Percentiles rank a stretch among this genome's conserved stretches.
Conservation (phyloP, 1,140 invertebrate genomes). For the Tribolium castaneum region DNA sequence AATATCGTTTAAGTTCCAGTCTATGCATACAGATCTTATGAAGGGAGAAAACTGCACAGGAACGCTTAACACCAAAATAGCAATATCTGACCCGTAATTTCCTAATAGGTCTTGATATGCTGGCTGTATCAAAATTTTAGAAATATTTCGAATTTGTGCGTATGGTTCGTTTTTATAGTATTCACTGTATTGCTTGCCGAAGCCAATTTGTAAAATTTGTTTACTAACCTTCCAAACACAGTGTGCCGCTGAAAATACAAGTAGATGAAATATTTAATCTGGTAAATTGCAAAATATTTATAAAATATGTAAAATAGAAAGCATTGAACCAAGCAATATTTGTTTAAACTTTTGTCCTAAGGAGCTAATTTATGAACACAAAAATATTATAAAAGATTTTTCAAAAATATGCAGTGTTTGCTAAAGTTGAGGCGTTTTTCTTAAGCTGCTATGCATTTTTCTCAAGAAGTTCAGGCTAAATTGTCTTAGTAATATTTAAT, state of each 20-base stretch:
- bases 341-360: too few relatives aligned
- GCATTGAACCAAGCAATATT: too few relatives aligned
- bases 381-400: too few relatives aligned
- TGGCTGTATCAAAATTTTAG: constrained; percentile 59
- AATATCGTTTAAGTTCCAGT: constrained; percentile 58
- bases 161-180: constrained; percentile 56
- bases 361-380: too few relatives aligned
- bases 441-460: too few relatives aligned
- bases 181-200: constrained; percentile 62
- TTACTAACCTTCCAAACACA: constrained; percentile 64
- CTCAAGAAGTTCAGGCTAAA: too few relatives aligned
- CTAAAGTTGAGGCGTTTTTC: too few relatives aligned
- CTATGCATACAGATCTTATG: constrained; percentile 63
- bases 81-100: constrained; percentile 66
- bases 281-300: too few relatives aligned
- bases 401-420: too few relatives aligned
- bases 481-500: too few relatives aligned
- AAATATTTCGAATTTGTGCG: constrained; percentile 60
- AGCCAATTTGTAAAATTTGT: constrained; percentile 58
- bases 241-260: constrained; percentile 60
- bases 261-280: background rate
- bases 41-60: constrained; percentile 54
- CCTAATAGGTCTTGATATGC: constrained; percentile 64
- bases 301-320: too few relatives aligned
- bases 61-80: constrained; percentile 61